Evolutionary conservation across 2,888 invertebrate genomes (phyloP), one percentile per base, ranked within the genome.

Genomic region (Gerris lacustris): DNA sequence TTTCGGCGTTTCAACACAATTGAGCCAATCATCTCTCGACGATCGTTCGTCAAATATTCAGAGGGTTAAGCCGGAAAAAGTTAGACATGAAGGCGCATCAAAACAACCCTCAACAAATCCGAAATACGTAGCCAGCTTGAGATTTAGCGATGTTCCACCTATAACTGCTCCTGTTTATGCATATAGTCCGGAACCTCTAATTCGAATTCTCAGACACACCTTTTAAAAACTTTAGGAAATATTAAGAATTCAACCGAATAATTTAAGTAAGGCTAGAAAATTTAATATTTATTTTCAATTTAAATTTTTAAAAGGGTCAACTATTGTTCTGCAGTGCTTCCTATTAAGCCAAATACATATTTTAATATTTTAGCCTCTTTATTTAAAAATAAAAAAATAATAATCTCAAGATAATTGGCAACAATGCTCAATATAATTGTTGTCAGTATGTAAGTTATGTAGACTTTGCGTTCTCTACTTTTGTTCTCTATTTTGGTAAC

Each of bases 91-190:
- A 11, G 9, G 11, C 15, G 55, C 55, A 55, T 55, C 55, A 11
- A 55, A 55, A 15, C 11, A 55, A 15, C 11, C 55, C 5, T 11
- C 55, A 11, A 11, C 55, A 15, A 55, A 55, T 15, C 31, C 31
- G 31, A 9, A 15, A 55, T 55, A 11, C 9, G 55, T 55, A 4
- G 55, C 55, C 15, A 55, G 55, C 15, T 15, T 55, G 55, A 55
- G 55, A 55, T 55, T 55, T 55, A 55, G 55, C 55, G 55, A 55
- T 55, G 55, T 55, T 15, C 55, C 55, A 55, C 55, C 55, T 55
- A 55, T 55, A 9, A 55, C 55, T 11, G 9, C 55, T 55, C 55
- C 55, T 55, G 15, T 55, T 55, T 55, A 55, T 55, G 9, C 55
- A 2, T 55, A 55, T 15, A 55, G 15, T 15, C 55, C 55, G 15